These are phyloP conservation scores for Cosmorhoe ocellata DNA, from an alignment of 2,888 invertebrate species.

Conservation along the genomic window DNA sequence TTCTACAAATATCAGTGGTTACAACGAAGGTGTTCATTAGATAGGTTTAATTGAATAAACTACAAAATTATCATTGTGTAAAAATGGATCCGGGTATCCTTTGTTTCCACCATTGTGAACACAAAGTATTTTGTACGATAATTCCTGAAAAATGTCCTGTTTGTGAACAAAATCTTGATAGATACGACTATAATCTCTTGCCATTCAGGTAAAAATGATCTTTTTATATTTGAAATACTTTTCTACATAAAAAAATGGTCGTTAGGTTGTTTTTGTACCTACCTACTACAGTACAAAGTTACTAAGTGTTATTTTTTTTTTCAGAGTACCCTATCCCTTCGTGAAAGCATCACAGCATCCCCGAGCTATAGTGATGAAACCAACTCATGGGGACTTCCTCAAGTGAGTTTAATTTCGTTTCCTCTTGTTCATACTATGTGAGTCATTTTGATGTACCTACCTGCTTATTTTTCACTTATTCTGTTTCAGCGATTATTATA, in stretches of 20 bases:
- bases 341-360: slow-evolving; percentile 90
- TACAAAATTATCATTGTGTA: slow-evolving; percentile 39
- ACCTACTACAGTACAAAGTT: too few species aligned
- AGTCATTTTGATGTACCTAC: slow-evolving; percentile 20
- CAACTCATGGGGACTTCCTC: slow-evolving; percentile 93
- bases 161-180: slow-evolving; percentile 83
- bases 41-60: slow-evolving; percentile 56
- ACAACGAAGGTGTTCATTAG: slow-evolving; percentile 30
- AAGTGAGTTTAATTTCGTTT: slow-evolving; percentile 81
- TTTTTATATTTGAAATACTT: neutral
- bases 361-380: slow-evolving; percentile 92
- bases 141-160: slow-evolving; percentile 91
- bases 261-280: too few species aligned
- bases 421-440: slow-evolving; percentile 32
- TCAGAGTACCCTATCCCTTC: slow-evolving; percentile 92
- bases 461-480: slow-evolving; percentile 20
- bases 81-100: slow-evolving; percentile 90
- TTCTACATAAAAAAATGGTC: too few species aligned
- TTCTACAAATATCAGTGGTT: slow-evolving; percentile 34
- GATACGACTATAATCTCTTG: slow-evolving; percentile 85
- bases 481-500: slow-evolving; percentile 87
- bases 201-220: slow-evolving; percentile 85
- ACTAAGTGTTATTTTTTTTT: slow-evolving; percentile 51
- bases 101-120: slow-evolving; percentile 94
- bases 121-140: slow-evolving; percentile 91